phyloP scores from a whole-genome alignment of 2,113 vertebrate genomes.

The Uropsilus gracilis region DNA sequence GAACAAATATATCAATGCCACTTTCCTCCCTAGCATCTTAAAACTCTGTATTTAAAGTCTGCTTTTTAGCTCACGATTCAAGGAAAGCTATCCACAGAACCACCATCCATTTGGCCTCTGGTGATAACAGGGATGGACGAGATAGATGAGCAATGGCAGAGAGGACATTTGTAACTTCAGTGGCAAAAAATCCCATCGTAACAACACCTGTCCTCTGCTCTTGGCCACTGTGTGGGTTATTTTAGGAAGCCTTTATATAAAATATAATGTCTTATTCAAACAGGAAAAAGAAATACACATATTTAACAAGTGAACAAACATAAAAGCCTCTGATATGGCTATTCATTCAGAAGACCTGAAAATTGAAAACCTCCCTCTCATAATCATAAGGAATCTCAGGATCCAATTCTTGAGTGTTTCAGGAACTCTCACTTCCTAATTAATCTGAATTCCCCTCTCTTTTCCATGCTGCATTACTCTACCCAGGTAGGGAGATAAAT shows the following conservation, averaged over 20 bases:
- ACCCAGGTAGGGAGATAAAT: not conserved
- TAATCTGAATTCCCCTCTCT: not conserved
- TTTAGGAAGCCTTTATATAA: not conserved
- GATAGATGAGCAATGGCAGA: not conserved
- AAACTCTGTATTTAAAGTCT: slow-evolving; percentile 53
- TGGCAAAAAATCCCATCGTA: not conserved
- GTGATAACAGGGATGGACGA: not conserved
- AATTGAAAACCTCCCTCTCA: not conserved
- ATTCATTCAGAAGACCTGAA: slow-evolving; percentile 4
- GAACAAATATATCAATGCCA: slow-evolving; percentile 77
- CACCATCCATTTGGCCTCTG: not conserved
- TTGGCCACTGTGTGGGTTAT: not conserved
- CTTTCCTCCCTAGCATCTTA: slow-evolving; percentile 50
- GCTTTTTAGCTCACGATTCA: slow-evolving; percentile 23
- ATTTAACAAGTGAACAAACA: not conserved
- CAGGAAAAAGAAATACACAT: not conserved
- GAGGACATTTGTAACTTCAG: not conserved
- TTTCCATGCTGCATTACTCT: not conserved
- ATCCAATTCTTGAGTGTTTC: not conserved
- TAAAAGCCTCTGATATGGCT: not conserved
- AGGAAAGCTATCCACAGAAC: not conserved
- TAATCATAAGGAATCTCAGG: not conserved
- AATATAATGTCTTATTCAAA: not conserved
- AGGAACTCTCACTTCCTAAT: not conserved
- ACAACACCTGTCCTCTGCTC: not conserved